Evolutionary conservation across 2,888 invertebrate genomes (phyloP), one percentile per base, ranked within the genome.

Genomic region (Himalopsyche japonica): DNA sequence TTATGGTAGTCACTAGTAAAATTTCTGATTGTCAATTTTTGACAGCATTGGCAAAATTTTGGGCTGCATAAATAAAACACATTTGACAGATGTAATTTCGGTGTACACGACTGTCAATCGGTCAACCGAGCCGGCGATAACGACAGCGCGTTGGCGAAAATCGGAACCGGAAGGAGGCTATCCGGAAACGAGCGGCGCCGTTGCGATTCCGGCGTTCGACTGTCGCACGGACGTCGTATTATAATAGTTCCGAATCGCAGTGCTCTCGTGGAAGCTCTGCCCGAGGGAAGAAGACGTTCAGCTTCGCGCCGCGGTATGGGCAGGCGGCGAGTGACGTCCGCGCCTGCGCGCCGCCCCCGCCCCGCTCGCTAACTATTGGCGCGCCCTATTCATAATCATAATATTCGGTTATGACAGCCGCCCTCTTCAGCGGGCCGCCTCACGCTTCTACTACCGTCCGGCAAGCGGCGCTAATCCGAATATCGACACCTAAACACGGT

Each of bases 401-500:
- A 70, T 70, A 70, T 70, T 70, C 48, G 37, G 57, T 34, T 47
- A 70, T 47, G 76, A 70, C 27, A 70, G 76, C 37, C 48, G 47
- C 77, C 82, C 57, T 70, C 64, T 57, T 49, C 82, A 48, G 57
- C 70, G 70, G 20, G 70, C 70, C 70, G 70, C 70, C 70, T 70
- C 24, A 27, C 70, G 27, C 82, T 76, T 82, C 49, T 70, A 37
- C 84, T 84, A 84, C 76, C 84, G 82, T 4, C 84, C 84, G 84
- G 34, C 7, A 48, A 47, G 82, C 64, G 84, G 84, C 79, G 84
- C 82, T 79, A 76, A 76, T 43, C 37, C 20, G 24, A 70, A 15
- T 27, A 49, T 27, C 18, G 48, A 24, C 80, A 32, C 18, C 43
- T 80, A 24, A 70, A 24, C 70, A 70, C 70, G 15, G 15, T 27